Percentiles rank a stretch among this genome's conserved stretches.
Conservation (phyloP, 2,888 invertebrate species). For the Microctonus hyperodae region DNA sequence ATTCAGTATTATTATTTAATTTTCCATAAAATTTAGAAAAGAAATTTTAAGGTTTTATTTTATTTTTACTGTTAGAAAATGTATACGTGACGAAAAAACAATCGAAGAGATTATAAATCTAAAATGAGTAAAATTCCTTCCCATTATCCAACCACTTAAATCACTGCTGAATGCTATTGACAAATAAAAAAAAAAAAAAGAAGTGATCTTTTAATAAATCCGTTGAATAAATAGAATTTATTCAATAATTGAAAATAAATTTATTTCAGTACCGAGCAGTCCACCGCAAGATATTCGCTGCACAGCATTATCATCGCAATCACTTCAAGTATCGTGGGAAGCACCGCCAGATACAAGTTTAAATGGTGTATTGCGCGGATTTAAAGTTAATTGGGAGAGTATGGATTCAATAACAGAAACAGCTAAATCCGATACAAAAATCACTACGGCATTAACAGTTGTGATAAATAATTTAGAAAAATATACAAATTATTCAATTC, state of each 20-base stretch:
- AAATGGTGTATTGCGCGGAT: constrained; percentile 85
- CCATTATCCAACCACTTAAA: constrained; percentile 5
- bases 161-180: constrained; percentile 29
- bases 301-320: constrained; percentile 82
- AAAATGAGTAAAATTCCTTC: constrained; percentile 15
- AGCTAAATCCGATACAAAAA: constrained; percentile 67
- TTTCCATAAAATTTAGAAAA: background rate
- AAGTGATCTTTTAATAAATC: background rate
- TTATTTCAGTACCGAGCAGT: constrained; percentile 78
- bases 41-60: background rate
- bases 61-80: background rate
- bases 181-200: too few relatives aligned
- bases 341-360: constrained; percentile 81
- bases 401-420: constrained; percentile 57
- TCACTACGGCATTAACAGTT: constrained; percentile 73
- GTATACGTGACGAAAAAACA: constrained; percentile 24
- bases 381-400: constrained; percentile 72
- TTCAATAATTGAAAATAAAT: background rate
- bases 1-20: background rate
- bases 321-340: constrained; percentile 86
- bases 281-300: constrained; percentile 85
- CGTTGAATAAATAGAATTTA: background rate
- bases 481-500: constrained; percentile 92
- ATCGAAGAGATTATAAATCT: background rate
- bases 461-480: constrained; percentile 79